phyloP scores from a whole-genome alignment of 2,888 invertebrate genomes.

The Rhagonycha fulva region DNA sequence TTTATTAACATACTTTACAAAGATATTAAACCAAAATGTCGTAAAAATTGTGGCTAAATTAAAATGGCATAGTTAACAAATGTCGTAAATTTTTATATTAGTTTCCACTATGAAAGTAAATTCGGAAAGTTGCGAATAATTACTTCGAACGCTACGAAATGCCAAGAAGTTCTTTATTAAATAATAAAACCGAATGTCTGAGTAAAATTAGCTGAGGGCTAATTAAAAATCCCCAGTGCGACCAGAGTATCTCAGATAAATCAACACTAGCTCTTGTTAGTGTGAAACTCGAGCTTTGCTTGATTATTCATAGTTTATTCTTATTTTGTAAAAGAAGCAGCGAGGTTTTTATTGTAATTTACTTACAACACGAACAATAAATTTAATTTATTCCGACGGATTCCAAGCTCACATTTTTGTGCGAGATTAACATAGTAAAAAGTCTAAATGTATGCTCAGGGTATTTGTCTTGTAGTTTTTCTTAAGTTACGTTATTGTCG shows the following conservation, averaged over 20 bases:
- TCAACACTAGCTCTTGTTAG: constrained; percentile 42
- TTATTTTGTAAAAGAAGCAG: constrained; percentile 32
- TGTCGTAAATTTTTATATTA: constrained; percentile 27
- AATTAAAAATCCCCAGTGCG: constrained; percentile 47
- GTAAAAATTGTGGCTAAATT: constrained; percentile 29
- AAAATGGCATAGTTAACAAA: constrained; percentile 29
- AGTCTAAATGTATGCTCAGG: constrained; percentile 20
- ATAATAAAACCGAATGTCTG: constrained; percentile 44
- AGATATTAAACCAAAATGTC: constrained; percentile 29
- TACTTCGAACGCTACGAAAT: constrained; percentile 25
- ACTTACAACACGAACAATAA: constrained; percentile 35
- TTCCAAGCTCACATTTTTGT: constrained; percentile 24
- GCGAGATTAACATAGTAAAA: constrained; percentile 23
- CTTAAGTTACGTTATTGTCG: constrained; percentile 13
- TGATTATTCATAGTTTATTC: constrained; percentile 41
- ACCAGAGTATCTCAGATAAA: constrained; percentile 37
- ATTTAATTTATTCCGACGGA: constrained; percentile 36
- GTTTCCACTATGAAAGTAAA: constrained; percentile 17
- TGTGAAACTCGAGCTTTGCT: constrained; percentile 33
- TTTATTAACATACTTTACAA: constrained; percentile 39
- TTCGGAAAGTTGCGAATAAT: constrained; percentile 24
- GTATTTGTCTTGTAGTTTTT: constrained; percentile 18
- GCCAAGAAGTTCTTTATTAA: constrained; percentile 42
- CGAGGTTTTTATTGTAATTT: constrained; percentile 36
- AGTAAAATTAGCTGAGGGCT: constrained; percentile 43